phyloP scores from a whole-genome alignment of 2,797 vertebrate genomes.

The Clarias platycephalus region DNA sequence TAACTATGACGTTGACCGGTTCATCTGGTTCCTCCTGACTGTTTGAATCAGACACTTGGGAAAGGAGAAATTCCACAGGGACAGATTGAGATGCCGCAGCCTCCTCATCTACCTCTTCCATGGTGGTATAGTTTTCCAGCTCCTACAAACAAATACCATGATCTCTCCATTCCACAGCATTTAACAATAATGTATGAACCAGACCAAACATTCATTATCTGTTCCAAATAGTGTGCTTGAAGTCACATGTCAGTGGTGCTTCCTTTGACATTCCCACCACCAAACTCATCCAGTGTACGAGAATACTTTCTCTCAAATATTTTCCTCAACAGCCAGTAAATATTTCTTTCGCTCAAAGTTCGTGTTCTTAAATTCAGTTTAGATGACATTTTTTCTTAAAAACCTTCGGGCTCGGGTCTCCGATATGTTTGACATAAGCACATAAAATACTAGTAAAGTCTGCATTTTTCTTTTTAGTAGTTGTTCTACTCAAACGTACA shows the following conservation, averaged over 20 bases:
- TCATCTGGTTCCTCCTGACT: conserved; percentile 79
- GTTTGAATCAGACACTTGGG: conserved; percentile 74
- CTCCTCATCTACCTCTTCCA: conserved; percentile 83
- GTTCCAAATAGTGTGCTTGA: background rate
- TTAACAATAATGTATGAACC: background rate
- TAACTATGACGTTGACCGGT: conserved; percentile 92
- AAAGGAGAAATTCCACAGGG: conserved; percentile 75
- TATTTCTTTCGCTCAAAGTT: background rate
- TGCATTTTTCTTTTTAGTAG: background rate
- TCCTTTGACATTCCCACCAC: background rate
- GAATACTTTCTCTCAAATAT: background rate
- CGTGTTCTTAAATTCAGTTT: too few species aligned
- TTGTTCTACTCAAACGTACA: conserved; percentile 66
- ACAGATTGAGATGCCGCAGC: conserved; percentile 78
- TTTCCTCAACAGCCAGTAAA: background rate
- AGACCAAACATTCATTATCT: background rate
- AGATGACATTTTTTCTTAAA: background rate
- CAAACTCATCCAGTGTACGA: background rate
- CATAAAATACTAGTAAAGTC: background rate
- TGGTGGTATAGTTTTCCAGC: conserved; percentile 76
- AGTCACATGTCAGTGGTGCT: background rate
- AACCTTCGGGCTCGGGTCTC: background rate
- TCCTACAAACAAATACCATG: conserved; percentile 66
- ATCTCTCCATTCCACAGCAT: background rate
- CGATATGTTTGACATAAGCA: background rate